phyloP scores from a whole-genome alignment of 2,888 invertebrate genomes.

The Drosophila ezoana region DNA sequence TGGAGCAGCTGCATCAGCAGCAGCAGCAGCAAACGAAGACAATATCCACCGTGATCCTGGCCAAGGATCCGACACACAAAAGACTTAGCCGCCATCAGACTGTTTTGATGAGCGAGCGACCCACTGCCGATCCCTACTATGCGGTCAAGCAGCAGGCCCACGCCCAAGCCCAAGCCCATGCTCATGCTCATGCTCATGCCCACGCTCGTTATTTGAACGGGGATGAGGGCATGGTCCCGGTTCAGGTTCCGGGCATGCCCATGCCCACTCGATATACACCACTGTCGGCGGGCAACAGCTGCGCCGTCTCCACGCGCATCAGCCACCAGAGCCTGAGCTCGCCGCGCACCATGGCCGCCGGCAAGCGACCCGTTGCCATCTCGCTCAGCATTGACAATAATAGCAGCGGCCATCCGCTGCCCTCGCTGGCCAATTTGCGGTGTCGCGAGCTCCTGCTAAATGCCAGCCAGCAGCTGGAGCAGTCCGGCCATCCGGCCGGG shows the following conservation, averaged over 20 bases:
- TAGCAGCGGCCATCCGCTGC: slow-evolving; percentile 51
- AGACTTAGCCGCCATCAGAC: slow-evolving; percentile 77
- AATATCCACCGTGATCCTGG: slow-evolving; percentile 76
- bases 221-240: slow-evolving; percentile 13
- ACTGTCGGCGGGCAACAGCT: slow-evolving; percentile 49
- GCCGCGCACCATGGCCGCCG: slow-evolving; percentile 28
- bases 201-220: slow-evolving; percentile 37
- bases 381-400: slow-evolving; percentile 75
- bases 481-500: slow-evolving; percentile 1
- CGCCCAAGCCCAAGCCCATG: slow-evolving; percentile 23
- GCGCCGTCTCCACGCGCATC: slow-evolving; percentile 49
- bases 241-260: slow-evolving; percentile 19
- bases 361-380: slow-evolving; percentile 70
- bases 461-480: slow-evolving; percentile 56
- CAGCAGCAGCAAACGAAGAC: slow-evolving; percentile 66
- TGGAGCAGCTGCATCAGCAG: slow-evolving; percentile 50
- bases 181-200: slow-evolving; percentile 19
- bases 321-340: slow-evolving; percentile 68
- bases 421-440: slow-evolving; percentile 67
- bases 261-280: slow-evolving; percentile 67
- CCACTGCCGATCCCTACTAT: slow-evolving; percentile 59
- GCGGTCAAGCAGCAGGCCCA: slow-evolving; percentile 54
- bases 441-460: slow-evolving; percentile 61
- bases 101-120: slow-evolving; percentile 69
- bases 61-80: slow-evolving; percentile 75